These are phyloP conservation scores for Thomomys bottae DNA, from an alignment of 2,113 vertebrate genomes.

Conservation along the genomic window DNA sequence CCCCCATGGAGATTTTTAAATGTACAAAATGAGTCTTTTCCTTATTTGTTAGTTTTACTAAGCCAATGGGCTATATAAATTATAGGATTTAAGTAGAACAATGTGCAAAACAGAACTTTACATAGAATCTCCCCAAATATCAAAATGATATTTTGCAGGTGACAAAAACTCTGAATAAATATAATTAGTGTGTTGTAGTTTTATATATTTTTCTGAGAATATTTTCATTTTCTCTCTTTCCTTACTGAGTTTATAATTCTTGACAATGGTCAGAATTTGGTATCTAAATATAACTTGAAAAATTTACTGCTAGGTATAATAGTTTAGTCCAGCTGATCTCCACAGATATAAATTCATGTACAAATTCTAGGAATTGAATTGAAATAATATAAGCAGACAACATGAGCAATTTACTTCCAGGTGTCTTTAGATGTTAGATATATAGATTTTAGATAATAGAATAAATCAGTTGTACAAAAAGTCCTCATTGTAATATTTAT, in stretches of 20 bases:
- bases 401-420: neutral
- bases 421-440: too few species aligned
- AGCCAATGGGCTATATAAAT: neutral
- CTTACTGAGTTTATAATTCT: neutral
- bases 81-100: neutral
- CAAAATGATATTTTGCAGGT: neutral
- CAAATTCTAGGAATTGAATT: slow-evolving; percentile 42
- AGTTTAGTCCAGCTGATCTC: neutral
- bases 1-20: neutral
- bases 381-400: neutral
- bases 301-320: slow-evolving; percentile 30
- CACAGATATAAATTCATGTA: slow-evolving; percentile 28
- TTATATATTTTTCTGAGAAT: neutral
- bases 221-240: neutral
- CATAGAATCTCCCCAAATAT: neutral
- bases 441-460: too few species aligned
- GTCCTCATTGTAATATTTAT: too few species aligned
- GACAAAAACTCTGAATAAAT: neutral
- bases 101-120: neutral
- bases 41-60: neutral
- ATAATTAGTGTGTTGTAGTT: neutral
- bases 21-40: neutral
- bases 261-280: slow-evolving; percentile 28
- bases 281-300: slow-evolving; percentile 45
- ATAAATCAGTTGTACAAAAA: too few species aligned